These are phyloP conservation scores for Corythornis madagascariensis DNA, from an alignment of 2,113 vertebrate genomes.

Conservation along the genomic window DNA sequence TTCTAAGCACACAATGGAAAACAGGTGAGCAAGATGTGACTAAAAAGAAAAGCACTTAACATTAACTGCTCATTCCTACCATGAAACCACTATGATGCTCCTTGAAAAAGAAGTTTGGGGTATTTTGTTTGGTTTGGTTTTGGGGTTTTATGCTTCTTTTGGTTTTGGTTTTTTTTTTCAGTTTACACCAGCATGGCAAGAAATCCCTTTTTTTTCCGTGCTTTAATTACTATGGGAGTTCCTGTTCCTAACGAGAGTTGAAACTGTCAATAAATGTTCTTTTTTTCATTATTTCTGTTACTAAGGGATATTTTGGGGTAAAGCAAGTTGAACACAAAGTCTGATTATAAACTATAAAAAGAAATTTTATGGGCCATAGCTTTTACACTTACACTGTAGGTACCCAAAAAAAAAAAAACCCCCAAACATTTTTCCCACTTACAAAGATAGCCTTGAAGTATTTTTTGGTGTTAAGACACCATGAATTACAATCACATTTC, in stretches of 20 bases:
- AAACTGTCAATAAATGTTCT: background rate
- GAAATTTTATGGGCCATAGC: background rate
- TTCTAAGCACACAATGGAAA: background rate
- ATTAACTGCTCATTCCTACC: background rate
- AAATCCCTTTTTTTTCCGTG: background rate
- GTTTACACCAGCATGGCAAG: background rate
- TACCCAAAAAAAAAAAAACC: background rate
- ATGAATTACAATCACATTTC: conserved; percentile 24
- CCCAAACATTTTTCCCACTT: background rate
- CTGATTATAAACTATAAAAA: background rate
- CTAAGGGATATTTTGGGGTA: background rate
- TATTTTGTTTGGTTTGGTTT: too few relatives aligned
- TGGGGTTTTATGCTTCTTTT: too few relatives aligned
- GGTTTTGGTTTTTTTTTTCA: background rate
- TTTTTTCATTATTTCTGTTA: background rate
- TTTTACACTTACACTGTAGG: background rate
- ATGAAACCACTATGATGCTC: background rate
- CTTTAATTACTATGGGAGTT: background rate
- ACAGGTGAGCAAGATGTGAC: background rate
- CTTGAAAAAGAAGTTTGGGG: background rate
- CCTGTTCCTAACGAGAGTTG: background rate
- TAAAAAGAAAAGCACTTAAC: background rate
- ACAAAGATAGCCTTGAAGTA: background rate
- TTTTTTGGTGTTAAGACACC: background rate
- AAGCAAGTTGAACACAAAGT: background rate